Evolutionary conservation across 2,888 invertebrate species (phyloP), one percentile per base, ranked within the genome.

Genomic region (Drosophila ezoana): DNA sequence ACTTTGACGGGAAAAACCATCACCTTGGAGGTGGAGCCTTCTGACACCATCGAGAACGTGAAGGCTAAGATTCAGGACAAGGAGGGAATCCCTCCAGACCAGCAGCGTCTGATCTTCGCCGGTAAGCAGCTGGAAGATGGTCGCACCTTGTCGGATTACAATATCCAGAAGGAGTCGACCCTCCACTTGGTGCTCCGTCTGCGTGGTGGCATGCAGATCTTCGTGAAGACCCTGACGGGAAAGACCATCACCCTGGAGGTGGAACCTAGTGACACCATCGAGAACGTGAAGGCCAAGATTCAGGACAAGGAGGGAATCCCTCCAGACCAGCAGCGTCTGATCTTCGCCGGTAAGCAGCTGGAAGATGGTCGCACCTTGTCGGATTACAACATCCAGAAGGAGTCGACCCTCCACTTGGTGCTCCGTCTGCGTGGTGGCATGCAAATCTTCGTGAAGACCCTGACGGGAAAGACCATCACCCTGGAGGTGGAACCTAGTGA

Each of bases 41-140:
- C 76, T 0, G 85, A 85, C 14, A 76, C 87, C 2, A 82, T 83
- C 33, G 84, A 83, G 16, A 81, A 87, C 28, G 83, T 83, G 0
- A 83, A 85, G 54, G 81, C 83, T 8, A 85, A 84, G 41, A 87
- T 82, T 35, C 86, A 86, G 14, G 86, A 86, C 20, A 86, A 86
- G 62, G 86, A 86, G 43, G 86, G 86, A 11, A 86, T 86, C 14
- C 85, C 85, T 3, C 85, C 85, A 84, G 86, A 86, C n/a, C 83
- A 83, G 49, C 82, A 86, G 37, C 83, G 87, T 79, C 70, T 87
- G 51, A 87, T 87, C 56, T 85, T 87, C 28, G 97, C 97, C 73
- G 98, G 98, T 38, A 98, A 97, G 91, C 98, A 98, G 93, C 92
- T 98, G 86, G 97, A 97, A 93, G 97, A 97, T 94, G 97, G 97